Evolutionary conservation across 2,888 invertebrate genomes (phyloP), one percentile per base, ranked within the genome.

Genomic region (Epistrophe grossulariae): DNA sequence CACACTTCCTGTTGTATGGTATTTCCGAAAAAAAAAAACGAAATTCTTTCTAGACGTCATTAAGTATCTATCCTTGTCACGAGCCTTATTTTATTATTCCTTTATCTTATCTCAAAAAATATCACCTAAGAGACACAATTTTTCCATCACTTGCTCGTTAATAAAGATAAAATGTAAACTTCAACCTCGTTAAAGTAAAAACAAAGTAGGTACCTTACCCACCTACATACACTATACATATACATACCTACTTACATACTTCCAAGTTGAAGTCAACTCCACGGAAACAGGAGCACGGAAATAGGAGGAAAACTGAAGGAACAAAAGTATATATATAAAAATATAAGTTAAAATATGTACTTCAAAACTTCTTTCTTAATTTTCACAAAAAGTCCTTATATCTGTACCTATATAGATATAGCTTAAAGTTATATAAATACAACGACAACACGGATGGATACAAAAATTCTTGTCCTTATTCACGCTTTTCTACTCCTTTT

Each of bases 301-400:
- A 31, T 11, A 66, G 31, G 17, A 48, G n/a, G 48, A 17, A 17
- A 24, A 24, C 2, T 24, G n/a, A 8, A 17, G 9, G 43, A 8
- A 52, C 3, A 43, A 35, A 28, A 52, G 38, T 35, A 50, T 8
- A 40, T 19, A 60, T 38, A 60, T 60, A 60, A 40, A 40, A 43
- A 62, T 59, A 38, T 59, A 62, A 40, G 24, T 38, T 38, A 15
- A 52, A 38, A 38, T 52, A 48, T 60, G 45, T 66, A 57, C 40
- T 77, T 85, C 19, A 64, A 82, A 60, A 76, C 59, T 80, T 80
- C 59, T 82, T 74, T 82, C 78, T 62, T 81, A 85, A 81, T 78
- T 70, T 85, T 59, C 60, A 43, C 70, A 82, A 85, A 85, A 82
- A 82, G 60, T 77, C 77, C 38, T 9, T 31, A 31, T 31, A 31